Evolutionary conservation across 2,888 invertebrate species (phyloP).

Genomic region (Mesorhabditis belari): DNA sequence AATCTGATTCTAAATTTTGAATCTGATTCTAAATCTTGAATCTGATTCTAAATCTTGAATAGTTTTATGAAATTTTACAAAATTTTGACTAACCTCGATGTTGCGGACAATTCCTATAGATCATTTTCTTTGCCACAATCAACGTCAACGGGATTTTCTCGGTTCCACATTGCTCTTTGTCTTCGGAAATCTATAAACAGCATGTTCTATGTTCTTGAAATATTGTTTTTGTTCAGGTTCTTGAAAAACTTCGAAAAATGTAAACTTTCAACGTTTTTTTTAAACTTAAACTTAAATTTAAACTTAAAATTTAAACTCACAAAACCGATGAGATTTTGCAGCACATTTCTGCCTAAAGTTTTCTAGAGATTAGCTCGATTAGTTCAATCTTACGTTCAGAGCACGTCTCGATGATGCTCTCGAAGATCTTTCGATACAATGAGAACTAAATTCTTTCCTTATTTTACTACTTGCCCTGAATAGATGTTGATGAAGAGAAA

Average conservation of each 20-base stretch:
- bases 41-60: no score
- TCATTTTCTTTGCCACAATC: neutral
- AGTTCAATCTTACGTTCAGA: neutral
- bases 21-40: no score
- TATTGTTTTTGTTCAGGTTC: no score
- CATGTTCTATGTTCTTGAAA: no score
- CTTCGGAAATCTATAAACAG: neutral
- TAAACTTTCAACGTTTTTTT: neutral
- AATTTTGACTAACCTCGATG: neutral
- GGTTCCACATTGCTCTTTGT: neutral
- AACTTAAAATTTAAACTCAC: neutral
- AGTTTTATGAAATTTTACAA: neutral
- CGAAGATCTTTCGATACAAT: neutral
- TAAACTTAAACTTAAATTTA: neutral
- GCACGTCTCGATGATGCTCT: neutral
- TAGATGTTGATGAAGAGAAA: no score
- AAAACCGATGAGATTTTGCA: neutral
- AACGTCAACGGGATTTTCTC: neutral
- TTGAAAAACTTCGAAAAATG: neutral
- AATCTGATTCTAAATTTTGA: no score
- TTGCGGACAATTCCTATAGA: neutral
- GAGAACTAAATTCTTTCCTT: no score
- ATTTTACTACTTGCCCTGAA: no score
- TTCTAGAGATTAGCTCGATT: neutral
- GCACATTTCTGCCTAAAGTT: neutral